These are phyloP conservation scores for Tiliacea citrago DNA, from an alignment of 2,888 invertebrate genomes.

Conservation along the genomic window DNA sequence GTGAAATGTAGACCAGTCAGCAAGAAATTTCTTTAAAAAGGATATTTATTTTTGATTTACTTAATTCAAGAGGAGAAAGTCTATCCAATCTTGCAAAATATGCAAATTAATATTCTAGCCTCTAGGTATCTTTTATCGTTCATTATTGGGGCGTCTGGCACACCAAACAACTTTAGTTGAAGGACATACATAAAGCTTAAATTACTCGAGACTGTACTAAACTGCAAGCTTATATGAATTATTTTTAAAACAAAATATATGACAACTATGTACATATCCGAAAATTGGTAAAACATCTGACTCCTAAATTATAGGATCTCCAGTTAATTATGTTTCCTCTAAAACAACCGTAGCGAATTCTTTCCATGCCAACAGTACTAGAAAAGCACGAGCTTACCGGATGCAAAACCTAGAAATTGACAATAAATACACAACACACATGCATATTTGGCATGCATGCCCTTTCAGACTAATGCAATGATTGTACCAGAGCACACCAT, in stretches of 20 bases:
- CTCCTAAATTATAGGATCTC: background rate
- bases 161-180: too few relatives aligned
- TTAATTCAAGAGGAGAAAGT: background rate
- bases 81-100: background rate
- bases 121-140: background rate
- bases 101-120: background rate
- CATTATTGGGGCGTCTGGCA: background rate
- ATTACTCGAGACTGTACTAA: background rate
- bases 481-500: conserved; percentile 27
- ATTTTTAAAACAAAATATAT: background rate
- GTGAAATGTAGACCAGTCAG: too few relatives aligned
- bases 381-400: background rate
- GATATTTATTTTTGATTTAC: background rate
- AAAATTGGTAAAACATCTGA: background rate
- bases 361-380: background rate
- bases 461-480: conserved; percentile 35
- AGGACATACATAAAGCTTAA: background rate
- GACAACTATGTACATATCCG: background rate
- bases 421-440: conserved; percentile 31
- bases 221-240: background rate
- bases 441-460: conserved; percentile 11
- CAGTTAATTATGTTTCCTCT: background rate
- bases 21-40: too few relatives aligned
- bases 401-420: conserved; percentile 9
- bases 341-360: conserved; percentile 1